Conservation (phyloP, 1,140 invertebrate species). For the Panagrolaimus sp. region DNA sequence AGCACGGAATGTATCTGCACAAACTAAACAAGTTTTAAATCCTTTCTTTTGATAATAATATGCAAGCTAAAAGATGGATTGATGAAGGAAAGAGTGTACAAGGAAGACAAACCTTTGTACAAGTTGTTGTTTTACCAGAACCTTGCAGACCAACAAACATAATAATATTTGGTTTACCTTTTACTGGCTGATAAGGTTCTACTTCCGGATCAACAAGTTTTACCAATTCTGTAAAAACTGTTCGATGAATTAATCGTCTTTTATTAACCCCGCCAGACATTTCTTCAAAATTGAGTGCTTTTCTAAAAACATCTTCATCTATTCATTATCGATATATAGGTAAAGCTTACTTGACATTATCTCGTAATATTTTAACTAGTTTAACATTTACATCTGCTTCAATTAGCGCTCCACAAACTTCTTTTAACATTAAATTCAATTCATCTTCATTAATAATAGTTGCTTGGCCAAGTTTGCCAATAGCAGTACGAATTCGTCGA, state of each 20-base stretch:
- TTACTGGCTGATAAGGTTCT: conserved; percentile 88
- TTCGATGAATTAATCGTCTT: conserved; percentile 93
- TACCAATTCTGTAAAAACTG: conserved; percentile 95
- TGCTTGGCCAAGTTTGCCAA: conserved; percentile 92
- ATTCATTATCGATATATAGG: background rate
- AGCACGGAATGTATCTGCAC: conserved; percentile 98
- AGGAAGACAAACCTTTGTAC: conserved; percentile 72
- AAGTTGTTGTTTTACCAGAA: conserved; percentile 98
- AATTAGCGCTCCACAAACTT: conserved; percentile 89
- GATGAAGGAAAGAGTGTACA: background rate
- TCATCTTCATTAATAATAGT: conserved; percentile 94
- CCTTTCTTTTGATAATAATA: conserved; percentile 95
- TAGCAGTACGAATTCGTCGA: conserved; percentile 93
- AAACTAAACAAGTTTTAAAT: conserved; percentile 97
- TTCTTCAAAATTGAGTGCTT: conserved; percentile 78
- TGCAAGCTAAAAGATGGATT: conserved; percentile 67
- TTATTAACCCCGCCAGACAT: conserved; percentile 99
- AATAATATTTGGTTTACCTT: conserved; percentile 89
- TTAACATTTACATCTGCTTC: conserved; percentile 98
- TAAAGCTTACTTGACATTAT: conserved; percentile 78
- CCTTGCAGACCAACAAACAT: conserved; percentile 99
- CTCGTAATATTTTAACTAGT: conserved; percentile 87
- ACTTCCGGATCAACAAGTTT: conserved; percentile 97
- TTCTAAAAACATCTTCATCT: conserved; percentile 24
- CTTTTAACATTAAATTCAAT: conserved; percentile 97